Conservation (phyloP, 2,797 vertebrate species). For the Oryzias sinensis region DNA sequence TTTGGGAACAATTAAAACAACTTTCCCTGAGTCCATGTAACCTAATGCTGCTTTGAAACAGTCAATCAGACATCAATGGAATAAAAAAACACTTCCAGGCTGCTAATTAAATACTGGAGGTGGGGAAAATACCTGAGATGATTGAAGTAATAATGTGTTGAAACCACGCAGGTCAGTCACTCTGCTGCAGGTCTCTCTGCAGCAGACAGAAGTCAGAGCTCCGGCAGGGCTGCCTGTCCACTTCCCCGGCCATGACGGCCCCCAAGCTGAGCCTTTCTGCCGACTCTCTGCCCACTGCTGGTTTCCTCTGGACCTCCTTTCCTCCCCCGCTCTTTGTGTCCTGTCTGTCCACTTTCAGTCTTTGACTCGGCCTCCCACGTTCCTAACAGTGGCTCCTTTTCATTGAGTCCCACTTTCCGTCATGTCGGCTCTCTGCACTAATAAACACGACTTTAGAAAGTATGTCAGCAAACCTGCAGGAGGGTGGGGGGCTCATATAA, state of each 20-base stretch:
- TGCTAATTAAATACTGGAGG: neutral
- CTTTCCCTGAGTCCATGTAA: neutral
- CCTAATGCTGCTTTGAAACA: too few species aligned
- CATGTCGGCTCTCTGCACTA: neutral
- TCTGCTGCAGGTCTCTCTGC: conserved; percentile 45
- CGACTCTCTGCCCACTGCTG: conserved; percentile 25
- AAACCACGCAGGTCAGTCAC: neutral
- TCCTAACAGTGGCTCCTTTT: neutral
- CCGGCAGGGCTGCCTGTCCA: conserved; percentile 57
- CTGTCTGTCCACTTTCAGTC: neutral
- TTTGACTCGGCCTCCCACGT: neutral
- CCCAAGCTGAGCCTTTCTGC: conserved; percentile 45
- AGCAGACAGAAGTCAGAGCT: conserved; percentile 57
- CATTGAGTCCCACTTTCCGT: neutral
- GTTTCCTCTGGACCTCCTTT: conserved; percentile 21
- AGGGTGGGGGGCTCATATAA: neutral
- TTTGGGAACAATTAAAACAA: neutral
- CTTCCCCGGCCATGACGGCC: conserved; percentile 50
- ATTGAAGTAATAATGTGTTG: conserved; percentile 17
- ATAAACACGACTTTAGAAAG: neutral
- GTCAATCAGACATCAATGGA: neutral
- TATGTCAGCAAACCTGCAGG: conserved; percentile 5
- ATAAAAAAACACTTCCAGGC: neutral
- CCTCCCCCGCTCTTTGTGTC: too few species aligned
- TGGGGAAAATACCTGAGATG: conserved; percentile 6